phyloP scores from a whole-genome alignment of 2,888 invertebrate genomes.

The Pasiphila rectangulata region DNA sequence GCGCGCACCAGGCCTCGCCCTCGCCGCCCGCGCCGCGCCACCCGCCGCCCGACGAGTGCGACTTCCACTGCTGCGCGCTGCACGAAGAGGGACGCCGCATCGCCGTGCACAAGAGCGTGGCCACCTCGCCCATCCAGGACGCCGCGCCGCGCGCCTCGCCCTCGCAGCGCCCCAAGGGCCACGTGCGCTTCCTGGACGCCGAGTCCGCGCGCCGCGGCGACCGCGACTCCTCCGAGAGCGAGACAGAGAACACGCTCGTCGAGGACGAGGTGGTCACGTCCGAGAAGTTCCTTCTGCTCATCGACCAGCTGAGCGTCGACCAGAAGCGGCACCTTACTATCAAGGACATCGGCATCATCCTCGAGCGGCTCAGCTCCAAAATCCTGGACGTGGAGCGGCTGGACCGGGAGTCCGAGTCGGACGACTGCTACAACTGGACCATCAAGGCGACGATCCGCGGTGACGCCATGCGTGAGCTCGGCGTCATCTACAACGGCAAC shows the following conservation, averaged over 20 bases:
- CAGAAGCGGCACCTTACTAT: conserved; percentile 95
- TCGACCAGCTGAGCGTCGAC: conserved; percentile 95
- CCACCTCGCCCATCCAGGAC: conserved; percentile 95
- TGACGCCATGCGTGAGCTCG: conserved; percentile 93
- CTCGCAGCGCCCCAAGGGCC: conserved; percentile 86
- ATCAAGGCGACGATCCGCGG: conserved; percentile 97
- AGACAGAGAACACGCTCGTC: conserved; percentile 95
- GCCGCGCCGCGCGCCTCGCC: conserved; percentile 84
- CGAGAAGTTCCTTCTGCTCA: conserved; percentile 94
- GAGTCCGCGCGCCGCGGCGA: conserved; percentile 83
- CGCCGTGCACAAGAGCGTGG: conserved; percentile 94
- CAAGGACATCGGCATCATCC: conserved; percentile 96
- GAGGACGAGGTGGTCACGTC: conserved; percentile 94
- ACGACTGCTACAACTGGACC: conserved; percentile 97
- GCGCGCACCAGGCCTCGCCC: conserved; percentile 78
- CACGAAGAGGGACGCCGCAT: conserved; percentile 96
- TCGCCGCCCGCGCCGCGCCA: conserved; percentile 83
- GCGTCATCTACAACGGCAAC: conserved; percentile 96
- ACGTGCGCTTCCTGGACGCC: conserved; percentile 92
- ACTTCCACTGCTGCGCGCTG: conserved; percentile 96
- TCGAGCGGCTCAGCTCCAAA: conserved; percentile 94
- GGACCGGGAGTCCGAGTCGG: conserved; percentile 94
- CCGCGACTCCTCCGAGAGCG: conserved; percentile 94
- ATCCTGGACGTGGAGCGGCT: conserved; percentile 95
- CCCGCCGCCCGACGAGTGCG: conserved; percentile 89